Percentiles rank a stretch among this genome's conserved stretches.
These are phyloP conservation scores for Diplolepis rosae DNA, from an alignment of 2,888 invertebrate species.

Conservation along the genomic window DNA sequence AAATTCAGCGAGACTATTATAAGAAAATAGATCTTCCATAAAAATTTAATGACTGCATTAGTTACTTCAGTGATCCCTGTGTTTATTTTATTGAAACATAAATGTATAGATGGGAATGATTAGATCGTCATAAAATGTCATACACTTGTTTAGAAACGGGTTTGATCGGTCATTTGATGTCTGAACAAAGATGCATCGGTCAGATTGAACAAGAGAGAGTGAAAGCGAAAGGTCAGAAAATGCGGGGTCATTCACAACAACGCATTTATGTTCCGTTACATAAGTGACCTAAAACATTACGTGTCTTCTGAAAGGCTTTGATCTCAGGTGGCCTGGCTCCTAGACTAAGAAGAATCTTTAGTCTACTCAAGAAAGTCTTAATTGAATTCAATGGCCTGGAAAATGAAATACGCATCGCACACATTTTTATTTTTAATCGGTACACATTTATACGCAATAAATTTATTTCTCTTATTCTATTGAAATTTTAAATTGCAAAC, in stretches of 20 bases:
- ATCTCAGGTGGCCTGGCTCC: background rate
- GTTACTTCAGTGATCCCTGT: background rate
- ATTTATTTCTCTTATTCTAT: background rate
- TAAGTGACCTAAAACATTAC: slow-evolving; percentile 48
- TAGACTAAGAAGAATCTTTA: background rate
- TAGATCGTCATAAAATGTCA: slow-evolving; percentile 13
- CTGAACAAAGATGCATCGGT: slow-evolving; percentile 44
- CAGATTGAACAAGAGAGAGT: slow-evolving; percentile 61
- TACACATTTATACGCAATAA: slow-evolving; percentile 13
- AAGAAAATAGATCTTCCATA: background rate
- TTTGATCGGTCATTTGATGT: background rate
- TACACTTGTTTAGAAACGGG: slow-evolving; percentile 1
- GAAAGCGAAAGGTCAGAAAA: slow-evolving; percentile 73
- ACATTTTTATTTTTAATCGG: background rate
- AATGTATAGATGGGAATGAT: background rate
- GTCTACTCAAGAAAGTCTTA: background rate
- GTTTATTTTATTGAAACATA: slow-evolving; percentile 6
- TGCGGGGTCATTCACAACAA: slow-evolving; percentile 66
- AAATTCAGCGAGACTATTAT: background rate
- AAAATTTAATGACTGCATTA: slow-evolving; percentile 25
- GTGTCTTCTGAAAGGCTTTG: slow-evolving; percentile 31
- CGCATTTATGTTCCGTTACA: slow-evolving; percentile 59
- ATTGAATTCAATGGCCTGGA: slow-evolving; percentile 13
- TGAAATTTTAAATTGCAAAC: too few relatives aligned
- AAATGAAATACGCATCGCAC: slow-evolving; percentile 17